Evolutionary conservation across 2,888 invertebrate species (phyloP), one percentile per base, ranked within the genome.

Genomic region (Heteromyza rotundicornis): DNA sequence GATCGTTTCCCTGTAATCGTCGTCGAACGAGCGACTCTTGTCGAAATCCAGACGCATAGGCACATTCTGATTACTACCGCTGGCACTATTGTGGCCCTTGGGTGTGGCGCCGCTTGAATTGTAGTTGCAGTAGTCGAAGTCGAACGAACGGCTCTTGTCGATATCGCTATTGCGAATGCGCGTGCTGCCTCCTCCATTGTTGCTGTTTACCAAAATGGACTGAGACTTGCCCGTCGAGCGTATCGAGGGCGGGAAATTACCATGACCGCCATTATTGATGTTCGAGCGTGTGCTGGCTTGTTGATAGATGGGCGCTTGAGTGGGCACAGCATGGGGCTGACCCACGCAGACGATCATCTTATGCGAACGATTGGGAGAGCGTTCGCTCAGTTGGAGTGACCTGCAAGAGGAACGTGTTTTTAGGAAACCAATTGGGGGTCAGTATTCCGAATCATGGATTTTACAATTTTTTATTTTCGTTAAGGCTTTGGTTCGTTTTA

Each of bases 311-410:
- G 73, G 66, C 20, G 67, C 57, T 52, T 65, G 69, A 50, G 50
- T 66, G 52, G 60, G 23, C 23, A 49, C 14, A 3, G 63, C 53
- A 10, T 51, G 65, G 47, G 69, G 67, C 57, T 66, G 64, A 1
- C 73, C 77, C 19, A 80, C 75, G 19, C 78, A 77, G 0, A 80
- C 79, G 8, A 81, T 71, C 16, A 80, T 77, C 65, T 82, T 83
- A 64, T 84, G 84, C 1, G 75, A 74, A 55, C 83, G 82, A 63
- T 80, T 85, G 0, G 86, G 86, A 0, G 87, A 87, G 36, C 85
- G 83, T 70, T 89, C 89, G 0, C 87, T 88, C 23, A 89, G 80
- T 72, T 89, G 89, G 23, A 89, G 82, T 67, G 89, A 89, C 70
- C 89, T 85, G 64, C 1, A 64, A n/a, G 36, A 40, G 16, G 44